Percentiles rank a stretch among this genome's conserved stretches.
These are phyloP conservation scores for Egretta garzetta DNA, from an alignment of 2,113 vertebrate species.

Conservation along the genomic window DNA sequence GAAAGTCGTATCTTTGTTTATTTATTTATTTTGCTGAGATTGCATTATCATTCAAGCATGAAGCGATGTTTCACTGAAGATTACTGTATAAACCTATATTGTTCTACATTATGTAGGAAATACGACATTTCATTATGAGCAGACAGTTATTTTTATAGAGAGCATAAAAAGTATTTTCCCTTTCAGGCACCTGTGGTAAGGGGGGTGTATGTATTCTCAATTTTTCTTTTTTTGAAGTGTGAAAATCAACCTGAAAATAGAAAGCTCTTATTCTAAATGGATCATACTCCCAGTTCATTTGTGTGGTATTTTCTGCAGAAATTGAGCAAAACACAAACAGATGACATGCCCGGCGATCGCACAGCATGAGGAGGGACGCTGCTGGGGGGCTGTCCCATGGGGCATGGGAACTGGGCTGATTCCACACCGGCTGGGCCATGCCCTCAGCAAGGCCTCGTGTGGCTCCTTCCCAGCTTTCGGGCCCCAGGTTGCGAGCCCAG, in stretches of 20 bases:
- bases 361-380: fast-evolving
- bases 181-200: constrained; percentile 37
- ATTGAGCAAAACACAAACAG: not conserved
- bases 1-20: not conserved
- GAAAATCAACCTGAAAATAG: constrained; percentile 23
- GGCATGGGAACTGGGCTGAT: not conserved
- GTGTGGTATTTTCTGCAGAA: not conserved
- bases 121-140: constrained; percentile 55
- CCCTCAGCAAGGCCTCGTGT: fast-evolving
- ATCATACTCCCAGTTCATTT: not conserved
- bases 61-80: constrained; percentile 62
- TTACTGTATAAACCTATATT: constrained; percentile 56
- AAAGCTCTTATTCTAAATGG: not conserved
- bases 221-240: not conserved
- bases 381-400: fast-evolving
- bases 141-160: constrained; percentile 55
- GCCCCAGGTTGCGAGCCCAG: not conserved
- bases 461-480: not conserved
- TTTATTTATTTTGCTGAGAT: constrained; percentile 57
- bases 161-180: constrained; percentile 47
- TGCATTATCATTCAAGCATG: constrained; percentile 57
- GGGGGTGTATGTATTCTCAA: not conserved
- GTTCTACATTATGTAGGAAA: constrained; percentile 41
- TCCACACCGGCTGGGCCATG: fast-evolving
- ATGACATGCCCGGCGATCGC: fast-evolving